phyloP scores from a whole-genome alignment of 2,888 invertebrate species.

The Apomyelois bistriatella region DNA sequence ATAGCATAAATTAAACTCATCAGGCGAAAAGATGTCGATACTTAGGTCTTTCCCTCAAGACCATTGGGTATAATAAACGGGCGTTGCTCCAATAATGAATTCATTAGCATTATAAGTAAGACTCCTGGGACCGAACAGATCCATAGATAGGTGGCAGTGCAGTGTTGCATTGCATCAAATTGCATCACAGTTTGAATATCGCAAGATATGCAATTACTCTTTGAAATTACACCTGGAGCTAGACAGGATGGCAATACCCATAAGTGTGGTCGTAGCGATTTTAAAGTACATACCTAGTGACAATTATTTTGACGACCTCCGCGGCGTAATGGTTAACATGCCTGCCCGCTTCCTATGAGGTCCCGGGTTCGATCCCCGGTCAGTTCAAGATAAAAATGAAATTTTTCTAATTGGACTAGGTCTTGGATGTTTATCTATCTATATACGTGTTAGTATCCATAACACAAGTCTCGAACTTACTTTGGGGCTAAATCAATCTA shows the following conservation, averaged over 20 bases:
- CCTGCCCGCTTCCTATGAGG: too few relatives aligned
- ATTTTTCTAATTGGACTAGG: too few relatives aligned
- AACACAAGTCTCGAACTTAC: too few relatives aligned
- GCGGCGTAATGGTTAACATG: too few relatives aligned
- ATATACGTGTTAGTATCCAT: too few relatives aligned
- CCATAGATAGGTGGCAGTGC: conserved; percentile 2
- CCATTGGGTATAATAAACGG: conserved; percentile 16
- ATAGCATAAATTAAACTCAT: too few relatives aligned
- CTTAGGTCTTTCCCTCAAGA: not conserved
- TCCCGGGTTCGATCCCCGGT: too few relatives aligned
- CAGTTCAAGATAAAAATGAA: too few relatives aligned
- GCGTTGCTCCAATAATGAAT: conserved; percentile 35
- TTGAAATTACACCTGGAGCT: conserved; percentile 7
- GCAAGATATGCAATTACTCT: conserved; percentile 5
- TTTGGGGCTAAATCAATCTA: too few relatives aligned
- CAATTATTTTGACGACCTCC: too few relatives aligned
- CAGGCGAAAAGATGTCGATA: not conserved
- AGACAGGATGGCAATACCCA: not conserved
- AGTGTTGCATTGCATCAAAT: conserved; percentile 15
- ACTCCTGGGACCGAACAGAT: conserved; percentile 15
- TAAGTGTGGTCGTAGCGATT: not conserved
- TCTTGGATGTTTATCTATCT: too few relatives aligned
- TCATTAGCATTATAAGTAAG: conserved; percentile 27
- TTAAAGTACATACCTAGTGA: not conserved
- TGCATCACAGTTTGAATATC: conserved; percentile 16